Evolutionary conservation across 2,888 invertebrate genomes (phyloP).

Genomic region (Rotaria macrura): DNA sequence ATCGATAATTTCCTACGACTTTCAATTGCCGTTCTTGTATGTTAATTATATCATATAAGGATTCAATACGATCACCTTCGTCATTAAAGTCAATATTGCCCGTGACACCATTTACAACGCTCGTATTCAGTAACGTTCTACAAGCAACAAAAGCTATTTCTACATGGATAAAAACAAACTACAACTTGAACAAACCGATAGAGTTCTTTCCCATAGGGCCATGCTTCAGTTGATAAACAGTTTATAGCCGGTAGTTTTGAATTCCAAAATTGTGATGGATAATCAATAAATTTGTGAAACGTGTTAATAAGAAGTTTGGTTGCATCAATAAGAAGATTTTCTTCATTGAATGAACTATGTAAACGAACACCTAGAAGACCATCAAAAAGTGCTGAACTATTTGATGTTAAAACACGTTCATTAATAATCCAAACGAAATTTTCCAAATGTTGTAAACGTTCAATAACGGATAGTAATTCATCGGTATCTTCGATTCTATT

Average conservation of each 20-base stretch:
- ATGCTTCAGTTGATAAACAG: not conserved
- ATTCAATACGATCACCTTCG: constrained; percentile 27
- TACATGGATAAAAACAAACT: not conserved
- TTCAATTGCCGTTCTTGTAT: not conserved
- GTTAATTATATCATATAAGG: constrained; percentile 28
- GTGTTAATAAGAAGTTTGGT: not conserved
- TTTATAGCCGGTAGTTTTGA: not conserved
- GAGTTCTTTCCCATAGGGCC: not conserved
- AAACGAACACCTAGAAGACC: not conserved
- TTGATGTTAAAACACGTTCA: not conserved
- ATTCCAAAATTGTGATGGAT: not conserved
- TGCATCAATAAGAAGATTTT: constrained; percentile 4
- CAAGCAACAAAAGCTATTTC: not conserved
- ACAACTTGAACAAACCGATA: not conserved
- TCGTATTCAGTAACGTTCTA: not conserved
- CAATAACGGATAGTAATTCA: not conserved
- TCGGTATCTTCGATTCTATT: not conserved
- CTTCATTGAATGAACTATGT: not conserved
- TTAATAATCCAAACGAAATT: constrained; percentile 14
- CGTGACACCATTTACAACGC: not conserved
- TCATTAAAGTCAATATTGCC: constrained; percentile 29
- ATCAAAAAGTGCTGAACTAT: not conserved
- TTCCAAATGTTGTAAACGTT: not conserved
- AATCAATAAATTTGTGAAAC: not conserved
- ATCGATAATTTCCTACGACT: constrained; percentile 19